Conservation (phyloP, 35 echinoderm and acorn worm genomes). For the Ptychodera flava region DNA sequence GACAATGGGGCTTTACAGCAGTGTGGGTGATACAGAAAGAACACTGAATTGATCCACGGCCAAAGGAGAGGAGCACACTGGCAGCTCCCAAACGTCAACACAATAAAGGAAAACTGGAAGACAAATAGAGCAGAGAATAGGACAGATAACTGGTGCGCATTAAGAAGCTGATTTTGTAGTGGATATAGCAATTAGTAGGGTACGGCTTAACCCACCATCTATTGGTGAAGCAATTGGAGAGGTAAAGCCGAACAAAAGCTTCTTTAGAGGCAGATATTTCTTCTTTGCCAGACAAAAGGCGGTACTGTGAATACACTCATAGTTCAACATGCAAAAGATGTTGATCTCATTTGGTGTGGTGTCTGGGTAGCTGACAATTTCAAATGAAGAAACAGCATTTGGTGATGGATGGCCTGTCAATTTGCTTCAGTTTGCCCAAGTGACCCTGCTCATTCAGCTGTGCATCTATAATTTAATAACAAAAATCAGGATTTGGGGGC, state of each 20-base stretch:
- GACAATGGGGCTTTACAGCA: not conserved
- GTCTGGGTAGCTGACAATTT: no score
- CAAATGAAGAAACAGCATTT: no score
- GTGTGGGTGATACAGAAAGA: not conserved
- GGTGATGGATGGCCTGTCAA: no score
- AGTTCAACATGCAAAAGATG: not conserved
- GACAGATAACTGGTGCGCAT: no score
- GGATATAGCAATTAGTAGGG: not conserved
- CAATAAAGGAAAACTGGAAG: not conserved
- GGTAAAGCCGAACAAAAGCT: not conserved
- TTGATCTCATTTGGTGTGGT: not conserved
- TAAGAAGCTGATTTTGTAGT: not conserved
- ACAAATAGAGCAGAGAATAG: not conserved
- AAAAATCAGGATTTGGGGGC: not conserved
- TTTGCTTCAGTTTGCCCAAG: no score
- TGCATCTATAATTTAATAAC: not conserved
- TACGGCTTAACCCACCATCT: not conserved
- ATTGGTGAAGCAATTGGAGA: not conserved
- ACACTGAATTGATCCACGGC: not conserved
- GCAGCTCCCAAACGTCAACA: not conserved
- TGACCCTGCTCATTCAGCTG: not conserved
- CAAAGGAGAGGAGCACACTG: not conserved
- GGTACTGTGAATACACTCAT: not conserved
- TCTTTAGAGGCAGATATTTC: not conserved
- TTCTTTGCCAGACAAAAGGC: not conserved